These are phyloP conservation scores for Onthophagus sagittarius DNA, from an alignment of 2,888 invertebrate genomes.

Conservation along the genomic window DNA sequence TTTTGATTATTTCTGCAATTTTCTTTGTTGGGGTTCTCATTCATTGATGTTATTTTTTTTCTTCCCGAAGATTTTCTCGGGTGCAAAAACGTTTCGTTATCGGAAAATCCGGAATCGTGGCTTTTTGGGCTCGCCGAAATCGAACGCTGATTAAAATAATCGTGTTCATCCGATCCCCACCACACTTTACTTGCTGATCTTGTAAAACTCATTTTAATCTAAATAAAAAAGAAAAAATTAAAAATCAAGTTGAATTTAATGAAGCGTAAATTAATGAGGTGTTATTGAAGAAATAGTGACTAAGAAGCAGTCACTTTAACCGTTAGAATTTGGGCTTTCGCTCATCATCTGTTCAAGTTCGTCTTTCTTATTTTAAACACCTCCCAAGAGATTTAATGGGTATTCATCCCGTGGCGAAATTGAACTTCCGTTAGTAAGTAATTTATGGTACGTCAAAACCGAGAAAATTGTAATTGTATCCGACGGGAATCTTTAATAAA, in stretches of 20 bases:
- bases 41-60: slow-evolving; percentile 26
- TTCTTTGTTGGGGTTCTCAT: slow-evolving; percentile 26
- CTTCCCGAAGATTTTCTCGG: slow-evolving; percentile 43
- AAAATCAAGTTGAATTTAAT: neutral
- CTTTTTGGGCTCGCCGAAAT: slow-evolving; percentile 64
- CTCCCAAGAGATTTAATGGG: neutral
- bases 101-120: slow-evolving; percentile 78
- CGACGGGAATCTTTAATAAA: neutral
- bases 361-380: neutral
- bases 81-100: slow-evolving; percentile 64
- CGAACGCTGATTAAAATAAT: slow-evolving; percentile 45
- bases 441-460: neutral
- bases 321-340: neutral
- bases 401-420: neutral
- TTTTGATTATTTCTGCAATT: slow-evolving; percentile 31
- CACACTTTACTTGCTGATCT: slow-evolving; percentile 65
- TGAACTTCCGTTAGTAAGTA: neutral
- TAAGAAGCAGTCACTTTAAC: neutral
- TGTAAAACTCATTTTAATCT: slow-evolving; percentile 58
- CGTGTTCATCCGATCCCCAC: slow-evolving; percentile 52
- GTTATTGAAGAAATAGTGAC: no score
- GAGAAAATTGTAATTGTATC: neutral
- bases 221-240: neutral
- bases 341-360: neutral
- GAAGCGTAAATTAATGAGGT: neutral